Evolutionary conservation across 2,797 vertebrate species (phyloP).

Genomic region (Adrianichthys oophorus): DNA sequence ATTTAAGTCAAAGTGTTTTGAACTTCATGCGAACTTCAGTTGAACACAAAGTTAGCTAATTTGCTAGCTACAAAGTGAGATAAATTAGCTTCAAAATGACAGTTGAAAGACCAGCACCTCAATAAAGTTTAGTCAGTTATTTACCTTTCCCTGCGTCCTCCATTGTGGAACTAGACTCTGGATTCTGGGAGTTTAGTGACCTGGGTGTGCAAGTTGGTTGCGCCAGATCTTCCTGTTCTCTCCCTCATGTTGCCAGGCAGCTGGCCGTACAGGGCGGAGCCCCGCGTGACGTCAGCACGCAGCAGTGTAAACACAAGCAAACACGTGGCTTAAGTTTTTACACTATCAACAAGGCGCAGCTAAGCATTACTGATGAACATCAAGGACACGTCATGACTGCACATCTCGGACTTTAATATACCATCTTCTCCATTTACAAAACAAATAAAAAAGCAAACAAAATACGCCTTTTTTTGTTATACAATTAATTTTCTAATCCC

Average conservation of each 20-base stretch:
- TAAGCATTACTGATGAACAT: neutral
- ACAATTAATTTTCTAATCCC: too few relatives aligned
- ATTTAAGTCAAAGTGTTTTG: too few relatives aligned
- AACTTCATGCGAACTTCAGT: neutral
- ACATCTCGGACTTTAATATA: neutral
- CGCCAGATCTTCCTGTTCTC: constrained; percentile 59
- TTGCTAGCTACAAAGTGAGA: constrained; percentile 54
- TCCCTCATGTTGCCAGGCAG: constrained; percentile 65
- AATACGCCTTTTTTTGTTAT: neutral
- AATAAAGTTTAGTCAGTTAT: neutral
- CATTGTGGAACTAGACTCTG: constrained; percentile 54
- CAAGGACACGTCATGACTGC: constrained; percentile 1
- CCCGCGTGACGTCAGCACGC: constrained; percentile 70
- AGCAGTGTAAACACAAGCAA: constrained; percentile 74
- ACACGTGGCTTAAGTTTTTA: constrained; percentile 69
- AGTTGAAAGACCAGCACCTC: neutral
- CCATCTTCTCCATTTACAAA: neutral
- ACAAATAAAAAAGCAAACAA: neutral
- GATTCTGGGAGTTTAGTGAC: constrained; percentile 30
- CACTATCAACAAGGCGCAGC: constrained; percentile 32
- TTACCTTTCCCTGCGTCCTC: constrained; percentile 77
- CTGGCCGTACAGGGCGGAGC: constrained; percentile 68
- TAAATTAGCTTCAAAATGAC: constrained; percentile 5
- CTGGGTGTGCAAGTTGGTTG: constrained; percentile 43
- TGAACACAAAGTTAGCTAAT: constrained; percentile 42